phyloP scores from a whole-genome alignment of 2,888 invertebrate genomes.

The Linnaemya tessellans region DNA sequence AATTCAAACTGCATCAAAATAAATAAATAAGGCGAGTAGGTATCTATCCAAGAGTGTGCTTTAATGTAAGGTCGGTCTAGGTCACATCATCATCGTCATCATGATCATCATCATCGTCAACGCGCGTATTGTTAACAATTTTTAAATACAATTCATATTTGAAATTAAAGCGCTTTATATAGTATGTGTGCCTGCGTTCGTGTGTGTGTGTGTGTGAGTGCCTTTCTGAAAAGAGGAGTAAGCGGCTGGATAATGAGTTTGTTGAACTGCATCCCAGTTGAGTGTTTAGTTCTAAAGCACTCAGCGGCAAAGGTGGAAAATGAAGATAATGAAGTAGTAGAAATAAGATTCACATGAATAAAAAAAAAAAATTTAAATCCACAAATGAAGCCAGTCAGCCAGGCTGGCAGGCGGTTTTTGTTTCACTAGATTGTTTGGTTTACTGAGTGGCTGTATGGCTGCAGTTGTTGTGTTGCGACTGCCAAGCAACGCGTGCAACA shows the following conservation, averaged over 20 bases:
- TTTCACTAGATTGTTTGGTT: constrained; percentile 35
- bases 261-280: constrained; percentile 37
- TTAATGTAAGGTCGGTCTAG: constrained; percentile 68
- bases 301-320: constrained; percentile 35
- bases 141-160: constrained; percentile 63
- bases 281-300: not conserved
- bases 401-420: constrained; percentile 53
- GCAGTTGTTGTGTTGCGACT: constrained; percentile 17
- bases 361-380: constrained; percentile 11
- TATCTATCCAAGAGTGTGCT: constrained; percentile 26
- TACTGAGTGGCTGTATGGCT: not conserved
- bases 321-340: constrained; percentile 27
- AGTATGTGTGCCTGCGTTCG: too few species aligned
- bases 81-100: constrained; percentile 58
- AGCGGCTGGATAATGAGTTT: constrained; percentile 45
- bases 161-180: constrained; percentile 56
- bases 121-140: constrained; percentile 67
- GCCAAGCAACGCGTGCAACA: constrained; percentile 57
- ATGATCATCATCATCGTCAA: constrained; percentile 23
- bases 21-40: constrained; percentile 14
- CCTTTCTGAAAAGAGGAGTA: constrained; percentile 8
- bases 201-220: not conserved
- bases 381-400: constrained; percentile 21
- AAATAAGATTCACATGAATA: constrained; percentile 40
- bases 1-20: constrained; percentile 20